Conservation (phyloP, 2,888 invertebrate species). For the Auanema freiburgensis region DNA sequence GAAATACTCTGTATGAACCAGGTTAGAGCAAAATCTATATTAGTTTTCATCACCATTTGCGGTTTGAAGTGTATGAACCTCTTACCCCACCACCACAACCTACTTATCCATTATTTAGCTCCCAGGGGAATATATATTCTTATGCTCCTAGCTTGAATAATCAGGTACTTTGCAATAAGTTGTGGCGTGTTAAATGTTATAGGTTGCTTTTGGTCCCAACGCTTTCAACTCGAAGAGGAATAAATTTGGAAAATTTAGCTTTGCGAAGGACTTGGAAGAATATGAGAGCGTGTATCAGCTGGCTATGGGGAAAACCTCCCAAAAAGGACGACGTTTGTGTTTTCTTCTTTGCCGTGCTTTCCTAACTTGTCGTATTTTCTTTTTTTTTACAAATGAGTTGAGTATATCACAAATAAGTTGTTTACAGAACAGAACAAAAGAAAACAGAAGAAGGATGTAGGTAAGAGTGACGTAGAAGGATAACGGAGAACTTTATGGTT, state of each 20-base stretch:
- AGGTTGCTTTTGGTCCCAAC: no score
- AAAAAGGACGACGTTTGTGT: no score
- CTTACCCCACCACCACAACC: conserved; percentile 32
- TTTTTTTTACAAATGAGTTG: conserved; percentile 16
- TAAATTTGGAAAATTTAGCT: no score
- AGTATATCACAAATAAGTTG: conserved; percentile 16
- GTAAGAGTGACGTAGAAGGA: neutral
- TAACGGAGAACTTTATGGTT: conserved; percentile 1
- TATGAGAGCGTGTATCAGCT: no score
- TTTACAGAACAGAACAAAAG: conserved; percentile 8
- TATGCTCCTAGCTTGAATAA: no score
- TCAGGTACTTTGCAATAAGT: no score
- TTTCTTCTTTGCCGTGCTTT: no score
- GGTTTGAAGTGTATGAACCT: conserved; percentile 23
- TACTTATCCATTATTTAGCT: conserved; percentile 12
- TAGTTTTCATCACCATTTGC: neutral
- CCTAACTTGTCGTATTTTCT: neutral
- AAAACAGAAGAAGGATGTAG: neutral
- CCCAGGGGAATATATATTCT: neutral
- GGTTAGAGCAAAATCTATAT: neutral
- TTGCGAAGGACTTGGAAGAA: no score
- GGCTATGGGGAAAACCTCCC: no score
- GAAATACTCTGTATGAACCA: conserved; percentile 3
- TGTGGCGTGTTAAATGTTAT: neutral
- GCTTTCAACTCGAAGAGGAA: no score